Evolutionary conservation across 2,113 vertebrate species (phyloP).

Genomic region (Hippocampus abdominalis): DNA sequence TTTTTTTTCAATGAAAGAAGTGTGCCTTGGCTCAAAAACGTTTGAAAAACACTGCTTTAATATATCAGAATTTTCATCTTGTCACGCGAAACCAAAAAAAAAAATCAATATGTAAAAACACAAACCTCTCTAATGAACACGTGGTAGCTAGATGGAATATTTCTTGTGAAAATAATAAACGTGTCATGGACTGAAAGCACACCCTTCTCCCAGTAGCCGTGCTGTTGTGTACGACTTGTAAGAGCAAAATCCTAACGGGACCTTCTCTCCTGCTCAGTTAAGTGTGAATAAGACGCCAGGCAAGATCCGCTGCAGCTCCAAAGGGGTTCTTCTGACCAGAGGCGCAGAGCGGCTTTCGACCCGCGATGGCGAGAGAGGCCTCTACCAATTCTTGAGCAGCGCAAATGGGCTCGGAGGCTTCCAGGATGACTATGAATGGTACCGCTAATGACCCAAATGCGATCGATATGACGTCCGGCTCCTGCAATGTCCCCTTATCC

Average conservation of each 20-base stretch:
- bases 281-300: conserved; percentile 71
- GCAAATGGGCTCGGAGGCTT: conserved; percentile 80
- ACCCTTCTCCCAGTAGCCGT: background rate
- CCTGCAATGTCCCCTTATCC: background rate
- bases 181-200: background rate
- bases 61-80: too few relatives aligned
- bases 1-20: too few relatives aligned
- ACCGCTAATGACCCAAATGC: background rate
- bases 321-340: conserved; percentile 66
- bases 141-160: background rate
- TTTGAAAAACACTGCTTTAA: too few relatives aligned
- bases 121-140: too few relatives aligned
- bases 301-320: conserved; percentile 78
- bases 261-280: conserved; percentile 64
- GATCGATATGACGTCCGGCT: background rate
- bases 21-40: too few relatives aligned
- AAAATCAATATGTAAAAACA: too few relatives aligned
- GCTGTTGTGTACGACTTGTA: background rate
- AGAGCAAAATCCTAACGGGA: background rate
- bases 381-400: conserved; percentile 79
- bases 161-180: background rate
- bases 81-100: too few relatives aligned
- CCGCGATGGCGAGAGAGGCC: conserved; percentile 58
- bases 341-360: conserved; percentile 61
- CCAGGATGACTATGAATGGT: conserved; percentile 89